Evolutionary conservation across 2,113 vertebrate species (phyloP), one percentile per base, ranked within the genome.

Genomic region (Spermophilus dauricus): DNA sequence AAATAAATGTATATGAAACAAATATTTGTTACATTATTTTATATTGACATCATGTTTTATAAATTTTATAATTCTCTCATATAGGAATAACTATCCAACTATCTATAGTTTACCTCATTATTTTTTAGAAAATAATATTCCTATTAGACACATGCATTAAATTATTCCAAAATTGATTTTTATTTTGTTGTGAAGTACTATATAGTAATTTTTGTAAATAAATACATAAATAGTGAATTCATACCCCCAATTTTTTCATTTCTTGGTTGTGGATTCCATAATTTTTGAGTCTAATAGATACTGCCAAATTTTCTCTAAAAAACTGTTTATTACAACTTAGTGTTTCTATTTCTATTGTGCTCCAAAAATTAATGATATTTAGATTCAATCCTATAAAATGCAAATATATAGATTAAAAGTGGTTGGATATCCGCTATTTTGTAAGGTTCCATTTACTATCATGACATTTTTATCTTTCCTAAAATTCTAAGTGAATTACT

Each of bases 121-220:
- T 32, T 72, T 61, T 48, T 75, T n/a, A 7, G n/a, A 70, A 73
- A n/a, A 51, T 24, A 76, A 76, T 61, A 1, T 63, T 73, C 73
- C 5, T 82, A 11, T 48, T 77, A 94, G 11, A 90, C 9, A 16
- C 2, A 34, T 37, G 61, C 73, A 86, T 61, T 76, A 77, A 80
- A 75, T 51, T 86, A 8, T 75, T 81, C 1, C 0, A 37, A 42
- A 76, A 37, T 39, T 63, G 5, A 6, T 48, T 95, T 72, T 13
- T 45, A 77, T 14, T n/a, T 94, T 85, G 10, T n/a, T 91, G 61
- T 94, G 73, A 78, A 87, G 86, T 81, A 26, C 9, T 67, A 70
- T 18, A 3, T 9, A 69, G 1, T 85, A 53, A 45, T 90, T 70
- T 51, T 8, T 75, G 4, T 48, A 30, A 87, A 1, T 42, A 6